Conservation (phyloP, 1,140 invertebrate genomes). For the Trialeurodes vaporariorum region DNA sequence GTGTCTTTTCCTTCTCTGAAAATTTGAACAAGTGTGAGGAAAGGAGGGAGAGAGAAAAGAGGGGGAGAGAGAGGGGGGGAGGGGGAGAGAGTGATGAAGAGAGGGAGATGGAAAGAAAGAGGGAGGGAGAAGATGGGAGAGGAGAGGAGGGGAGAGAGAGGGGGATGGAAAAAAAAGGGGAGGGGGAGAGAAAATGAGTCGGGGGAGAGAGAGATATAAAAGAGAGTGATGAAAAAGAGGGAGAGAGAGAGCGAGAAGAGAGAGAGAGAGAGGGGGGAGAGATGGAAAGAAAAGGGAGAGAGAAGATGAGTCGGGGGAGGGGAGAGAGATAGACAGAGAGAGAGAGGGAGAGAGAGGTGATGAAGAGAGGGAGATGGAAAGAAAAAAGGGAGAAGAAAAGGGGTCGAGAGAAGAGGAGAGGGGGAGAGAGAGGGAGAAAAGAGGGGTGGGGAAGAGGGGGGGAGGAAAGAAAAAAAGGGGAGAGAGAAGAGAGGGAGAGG, state of each 20-base stretch:
- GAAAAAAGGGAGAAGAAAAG: neutral
- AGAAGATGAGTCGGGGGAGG: too few species aligned
- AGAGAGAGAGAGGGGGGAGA: neutral
- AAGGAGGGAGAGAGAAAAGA: too few species aligned
- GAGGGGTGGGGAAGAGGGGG: neutral
- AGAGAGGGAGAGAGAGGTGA: neutral
- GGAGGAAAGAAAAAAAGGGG: neutral
- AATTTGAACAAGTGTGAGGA: too few species aligned
- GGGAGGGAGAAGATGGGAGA: neutral
- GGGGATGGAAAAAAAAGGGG: neutral
- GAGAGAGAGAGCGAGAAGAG: neutral
- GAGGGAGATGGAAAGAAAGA: neutral
- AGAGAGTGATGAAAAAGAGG: neutral
- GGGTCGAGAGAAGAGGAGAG: neutral
- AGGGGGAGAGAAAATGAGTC: neutral
- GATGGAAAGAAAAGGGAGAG: neutral
- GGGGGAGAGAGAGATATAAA: neutral
- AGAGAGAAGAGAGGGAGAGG: neutral
- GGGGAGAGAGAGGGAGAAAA: neutral
- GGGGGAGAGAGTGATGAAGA: neutral
- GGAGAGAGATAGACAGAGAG: neutral
- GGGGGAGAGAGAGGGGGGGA: neutral
- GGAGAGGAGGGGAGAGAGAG: neutral
- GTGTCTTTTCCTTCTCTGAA: too few species aligned
- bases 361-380: neutral